Conservation (phyloP, 64 coral and sea anemone species). For the Montipora foliosa region DNA sequence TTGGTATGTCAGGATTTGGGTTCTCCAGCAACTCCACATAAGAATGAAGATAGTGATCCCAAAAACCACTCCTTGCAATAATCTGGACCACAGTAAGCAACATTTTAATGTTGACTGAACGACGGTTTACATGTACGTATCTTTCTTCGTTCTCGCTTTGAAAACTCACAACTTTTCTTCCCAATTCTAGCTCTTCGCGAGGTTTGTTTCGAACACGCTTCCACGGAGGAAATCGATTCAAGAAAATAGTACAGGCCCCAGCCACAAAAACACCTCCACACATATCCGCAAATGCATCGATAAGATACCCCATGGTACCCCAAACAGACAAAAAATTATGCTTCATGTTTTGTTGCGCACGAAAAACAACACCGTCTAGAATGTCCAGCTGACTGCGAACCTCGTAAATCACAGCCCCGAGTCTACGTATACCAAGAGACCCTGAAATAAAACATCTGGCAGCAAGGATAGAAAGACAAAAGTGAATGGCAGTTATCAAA, state of each 20-base stretch:
- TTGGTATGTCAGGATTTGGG: constrained; percentile 62
- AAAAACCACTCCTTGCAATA: constrained; percentile 75
- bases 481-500: constrained; percentile 78
- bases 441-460: constrained; percentile 75
- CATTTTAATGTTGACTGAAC: constrained; percentile 69
- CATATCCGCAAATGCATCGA: constrained; percentile 84
- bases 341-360: constrained; percentile 73
- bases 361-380: constrained; percentile 84
- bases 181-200: constrained; percentile 50
- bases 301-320: constrained; percentile 82
- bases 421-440: constrained; percentile 68
- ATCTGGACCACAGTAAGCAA: constrained; percentile 61
- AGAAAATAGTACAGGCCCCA: constrained; percentile 64
- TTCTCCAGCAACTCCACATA: constrained; percentile 80
- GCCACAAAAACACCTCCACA: constrained; percentile 82
- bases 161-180: constrained; percentile 52
- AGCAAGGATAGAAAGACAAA: constrained; percentile 71
- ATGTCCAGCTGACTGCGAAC: constrained; percentile 81
- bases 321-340: constrained; percentile 77
- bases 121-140: constrained; percentile 59
- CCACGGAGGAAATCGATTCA: constrained; percentile 72
- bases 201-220: constrained; percentile 48
- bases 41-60: constrained; percentile 77
- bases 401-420: constrained; percentile 76
- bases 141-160: constrained; percentile 38